Evolutionary conservation across 1,140 invertebrate genomes (phyloP).

Genomic region (Cotesia chilonis): DNA sequence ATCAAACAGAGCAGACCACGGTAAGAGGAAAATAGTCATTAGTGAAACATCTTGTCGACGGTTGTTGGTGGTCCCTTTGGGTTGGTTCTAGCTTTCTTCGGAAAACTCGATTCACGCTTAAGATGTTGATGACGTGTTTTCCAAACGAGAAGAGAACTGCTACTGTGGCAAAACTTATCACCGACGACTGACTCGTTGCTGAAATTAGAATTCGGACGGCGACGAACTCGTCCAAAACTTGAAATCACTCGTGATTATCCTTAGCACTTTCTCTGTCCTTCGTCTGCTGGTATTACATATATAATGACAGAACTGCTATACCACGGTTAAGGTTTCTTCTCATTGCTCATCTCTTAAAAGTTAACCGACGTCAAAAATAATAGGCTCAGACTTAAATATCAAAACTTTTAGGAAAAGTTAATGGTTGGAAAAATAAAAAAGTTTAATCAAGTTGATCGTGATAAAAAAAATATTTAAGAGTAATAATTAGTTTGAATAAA

Average conservation of each 20-base stretch:
- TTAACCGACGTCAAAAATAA: too few relatives aligned
- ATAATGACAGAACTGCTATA: not conserved
- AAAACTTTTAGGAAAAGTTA: too few relatives aligned
- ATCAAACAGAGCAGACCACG: slow-evolving; percentile 18
- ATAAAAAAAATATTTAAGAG: too few relatives aligned
- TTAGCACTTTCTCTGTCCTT: slow-evolving; percentile 19
- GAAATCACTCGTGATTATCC: slow-evolving; percentile 27
- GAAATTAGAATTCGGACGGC: slow-evolving; percentile 35
- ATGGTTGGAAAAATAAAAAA: too few relatives aligned
- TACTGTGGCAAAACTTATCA: slow-evolving; percentile 28
- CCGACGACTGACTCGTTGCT: not conserved
- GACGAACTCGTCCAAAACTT: slow-evolving; percentile 31
- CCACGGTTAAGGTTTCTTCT: not conserved
- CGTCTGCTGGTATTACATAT: not conserved
- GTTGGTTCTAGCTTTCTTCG: slow-evolving; percentile 26
- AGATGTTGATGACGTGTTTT: slow-evolving; percentile 37
- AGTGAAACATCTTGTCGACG: not conserved
- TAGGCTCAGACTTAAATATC: too few relatives aligned
- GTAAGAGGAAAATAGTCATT: slow-evolving; percentile 16
- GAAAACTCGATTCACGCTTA: slow-evolving; percentile 21
- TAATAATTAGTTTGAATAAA: too few relatives aligned
- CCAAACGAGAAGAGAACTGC: slow-evolving; percentile 27
- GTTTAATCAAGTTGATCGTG: too few relatives aligned
- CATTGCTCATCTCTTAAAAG: too few relatives aligned
- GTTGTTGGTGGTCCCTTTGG: slow-evolving; percentile 13